Percentiles rank a stretch among this genome's conserved stretches.
Conservation (phyloP, 2,113 vertebrate genomes). For the Pygoscelis antarcticus region DNA sequence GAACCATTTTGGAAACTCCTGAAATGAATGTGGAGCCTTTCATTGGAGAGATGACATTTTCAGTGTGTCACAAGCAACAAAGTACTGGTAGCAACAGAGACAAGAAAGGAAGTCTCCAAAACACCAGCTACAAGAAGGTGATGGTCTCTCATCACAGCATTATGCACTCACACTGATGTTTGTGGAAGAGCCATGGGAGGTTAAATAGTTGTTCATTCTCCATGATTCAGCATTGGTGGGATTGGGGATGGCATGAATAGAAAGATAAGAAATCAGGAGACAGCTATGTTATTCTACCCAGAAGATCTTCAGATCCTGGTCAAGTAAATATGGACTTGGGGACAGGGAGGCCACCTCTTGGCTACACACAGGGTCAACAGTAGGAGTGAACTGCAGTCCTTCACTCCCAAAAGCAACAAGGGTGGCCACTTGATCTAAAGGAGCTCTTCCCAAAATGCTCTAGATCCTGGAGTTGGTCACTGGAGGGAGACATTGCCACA, state of each 20-base stretch:
- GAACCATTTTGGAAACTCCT: background rate
- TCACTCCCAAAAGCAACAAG: background rate
- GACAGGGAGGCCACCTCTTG: background rate
- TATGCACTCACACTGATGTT: background rate
- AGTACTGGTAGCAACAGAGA: background rate
- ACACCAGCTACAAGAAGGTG: background rate
- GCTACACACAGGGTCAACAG: background rate
- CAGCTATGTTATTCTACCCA: background rate
- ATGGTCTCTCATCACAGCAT: background rate
- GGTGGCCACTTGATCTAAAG: background rate
- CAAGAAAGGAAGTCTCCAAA: background rate
- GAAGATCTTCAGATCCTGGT: background rate
- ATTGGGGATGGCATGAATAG: background rate
- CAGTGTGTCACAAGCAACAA: background rate
- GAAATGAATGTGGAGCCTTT: background rate
- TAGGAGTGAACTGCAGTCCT: background rate
- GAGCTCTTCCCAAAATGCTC: background rate
- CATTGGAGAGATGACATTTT: background rate
- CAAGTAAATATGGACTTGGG: background rate
- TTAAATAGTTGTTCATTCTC: background rate
- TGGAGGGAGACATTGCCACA: constrained; percentile 52
- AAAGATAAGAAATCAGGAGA: background rate
- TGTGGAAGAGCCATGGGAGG: background rate
- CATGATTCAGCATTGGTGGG: background rate
- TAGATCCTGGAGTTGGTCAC: background rate